These are phyloP conservation scores for Escarpia spicata DNA, from an alignment of 2,888 invertebrate genomes.

Conservation along the genomic window DNA sequence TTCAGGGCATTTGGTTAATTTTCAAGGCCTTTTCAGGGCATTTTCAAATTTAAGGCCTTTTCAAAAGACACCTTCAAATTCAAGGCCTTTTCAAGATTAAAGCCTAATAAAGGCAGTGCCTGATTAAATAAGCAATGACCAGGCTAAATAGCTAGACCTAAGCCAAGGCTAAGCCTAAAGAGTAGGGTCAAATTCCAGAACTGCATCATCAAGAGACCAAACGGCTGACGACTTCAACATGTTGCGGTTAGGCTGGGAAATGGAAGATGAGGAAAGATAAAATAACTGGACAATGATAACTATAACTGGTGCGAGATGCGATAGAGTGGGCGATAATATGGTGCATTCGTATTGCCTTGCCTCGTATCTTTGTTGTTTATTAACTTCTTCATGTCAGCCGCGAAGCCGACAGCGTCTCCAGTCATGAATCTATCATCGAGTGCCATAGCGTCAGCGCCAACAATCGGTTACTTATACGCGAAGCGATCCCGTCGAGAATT, in stretches of 20 bases:
- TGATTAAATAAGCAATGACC: too few species aligned
- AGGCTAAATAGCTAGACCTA: too few species aligned
- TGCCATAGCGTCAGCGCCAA: constrained; percentile 33
- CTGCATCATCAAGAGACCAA: neutral
- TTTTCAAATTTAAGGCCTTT: too few species aligned
- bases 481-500: neutral
- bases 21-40: too few species aligned
- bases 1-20: too few species aligned
- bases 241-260: neutral
- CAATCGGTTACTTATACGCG: neutral
- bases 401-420: constrained; percentile 55
- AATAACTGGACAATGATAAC: neutral
- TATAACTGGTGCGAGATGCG: neutral
- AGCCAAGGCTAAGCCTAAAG: too few species aligned
- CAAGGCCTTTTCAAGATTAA: too few species aligned
- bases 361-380: constrained; percentile 60
- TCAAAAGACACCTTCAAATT: too few species aligned
- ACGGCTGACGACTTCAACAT: neutral
- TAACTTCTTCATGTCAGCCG: constrained; percentile 58
- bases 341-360: constrained; percentile 40
- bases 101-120: too few species aligned
- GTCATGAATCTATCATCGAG: constrained; percentile 52
- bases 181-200: too few species aligned
- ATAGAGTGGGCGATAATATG: neutral
- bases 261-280: neutral